These are phyloP conservation scores for Tromatobia lineatoria DNA, from an alignment of 2,888 invertebrate species.

Conservation along the genomic window DNA sequence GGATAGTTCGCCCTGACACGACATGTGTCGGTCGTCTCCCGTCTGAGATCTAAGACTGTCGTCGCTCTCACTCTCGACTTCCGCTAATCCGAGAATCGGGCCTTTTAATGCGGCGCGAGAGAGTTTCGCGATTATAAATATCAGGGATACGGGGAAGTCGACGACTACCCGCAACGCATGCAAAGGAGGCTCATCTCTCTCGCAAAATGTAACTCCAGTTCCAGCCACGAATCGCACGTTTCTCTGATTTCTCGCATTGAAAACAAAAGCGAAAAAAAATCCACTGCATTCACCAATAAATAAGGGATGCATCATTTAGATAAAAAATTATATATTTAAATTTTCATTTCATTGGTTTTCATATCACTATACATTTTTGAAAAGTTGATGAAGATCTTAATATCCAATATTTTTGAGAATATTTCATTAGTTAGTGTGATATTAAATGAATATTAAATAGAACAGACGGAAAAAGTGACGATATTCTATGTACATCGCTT, in stretches of 20 bases:
- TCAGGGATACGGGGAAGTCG: constrained; percentile 84
- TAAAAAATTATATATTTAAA: not conserved
- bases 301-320: too few relatives aligned
- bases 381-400: too few relatives aligned
- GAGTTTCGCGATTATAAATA: constrained; percentile 85
- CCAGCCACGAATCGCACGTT: not conserved
- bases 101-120: constrained; percentile 84
- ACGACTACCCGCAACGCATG: constrained; percentile 72
- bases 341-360: too few relatives aligned
- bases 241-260: constrained; percentile 9
- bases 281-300: not conserved
- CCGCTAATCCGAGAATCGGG: constrained; percentile 86
- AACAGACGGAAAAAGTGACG: too few relatives aligned
- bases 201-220: constrained; percentile 30
- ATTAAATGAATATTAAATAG: too few relatives aligned
- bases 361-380: too few relatives aligned
- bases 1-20: constrained; percentile 76
- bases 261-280: constrained; percentile 13
- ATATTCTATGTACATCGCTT: too few relatives aligned
- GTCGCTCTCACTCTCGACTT: constrained; percentile 82
- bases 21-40: constrained; percentile 84
- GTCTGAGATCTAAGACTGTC: constrained; percentile 83
- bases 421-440: too few relatives aligned
- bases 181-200: constrained; percentile 71
- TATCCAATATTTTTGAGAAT: too few relatives aligned